A percentile compares a stretch with the other conserved stretches of the same genome.
These are phyloP conservation scores for Peromyscus maniculatus DNA, from an alignment of 2,113 vertebrate species.

Conservation along the genomic window DNA sequence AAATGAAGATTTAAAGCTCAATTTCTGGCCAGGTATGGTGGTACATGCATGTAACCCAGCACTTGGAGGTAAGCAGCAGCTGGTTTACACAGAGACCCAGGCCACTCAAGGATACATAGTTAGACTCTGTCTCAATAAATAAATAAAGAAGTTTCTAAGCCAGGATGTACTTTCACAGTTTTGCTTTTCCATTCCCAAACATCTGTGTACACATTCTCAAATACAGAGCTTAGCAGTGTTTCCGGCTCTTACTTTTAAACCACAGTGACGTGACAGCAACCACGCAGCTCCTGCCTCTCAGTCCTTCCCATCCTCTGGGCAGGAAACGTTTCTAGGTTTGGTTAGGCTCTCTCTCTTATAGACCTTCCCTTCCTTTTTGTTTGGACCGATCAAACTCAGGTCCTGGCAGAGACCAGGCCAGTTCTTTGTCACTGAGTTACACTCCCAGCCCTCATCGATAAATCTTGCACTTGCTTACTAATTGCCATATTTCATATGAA, in stretches of 20 bases:
- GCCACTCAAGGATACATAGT: background rate
- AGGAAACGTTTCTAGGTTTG: background rate
- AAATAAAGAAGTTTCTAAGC: conserved; percentile 25
- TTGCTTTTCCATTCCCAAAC: conserved; percentile 49
- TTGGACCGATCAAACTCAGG: background rate
- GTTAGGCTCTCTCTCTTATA: background rate
- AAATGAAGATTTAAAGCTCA: conserved; percentile 61
- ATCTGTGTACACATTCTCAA: background rate
- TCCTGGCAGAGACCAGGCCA: background rate
- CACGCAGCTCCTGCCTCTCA: background rate
- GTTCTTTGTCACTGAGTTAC: background rate
- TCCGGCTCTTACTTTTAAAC: background rate
- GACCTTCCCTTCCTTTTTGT: background rate
- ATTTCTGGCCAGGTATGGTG: background rate
- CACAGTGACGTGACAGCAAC: background rate
- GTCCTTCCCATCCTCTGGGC: background rate
- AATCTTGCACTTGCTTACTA: conserved; percentile 13
- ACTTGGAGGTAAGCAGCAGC: background rate
- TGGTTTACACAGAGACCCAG: background rate
- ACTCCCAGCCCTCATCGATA: background rate
- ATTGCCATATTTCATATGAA: conserved; percentile 1
- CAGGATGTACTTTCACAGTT: conserved; percentile 28
- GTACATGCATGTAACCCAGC: background rate
- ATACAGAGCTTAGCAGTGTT: background rate
- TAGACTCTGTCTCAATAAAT: background rate